Base-by-base conservation (phyloP, 2,797 vertebrate genomes). In the Morus bassanus region DNA sequence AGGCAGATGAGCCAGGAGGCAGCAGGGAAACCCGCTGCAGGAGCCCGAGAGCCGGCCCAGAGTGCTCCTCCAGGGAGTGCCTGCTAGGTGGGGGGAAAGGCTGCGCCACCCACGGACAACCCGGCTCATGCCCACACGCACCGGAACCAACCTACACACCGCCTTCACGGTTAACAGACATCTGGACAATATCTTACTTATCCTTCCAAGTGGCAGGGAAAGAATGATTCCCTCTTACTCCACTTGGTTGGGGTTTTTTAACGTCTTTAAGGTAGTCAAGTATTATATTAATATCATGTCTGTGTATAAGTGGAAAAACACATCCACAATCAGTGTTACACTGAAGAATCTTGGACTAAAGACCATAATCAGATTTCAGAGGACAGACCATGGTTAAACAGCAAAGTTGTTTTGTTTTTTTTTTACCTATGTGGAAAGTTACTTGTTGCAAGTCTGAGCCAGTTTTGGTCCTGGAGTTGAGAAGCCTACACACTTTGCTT, bases 11-110 rank as follows among this genome's bases (percentile, higher is more conserved):
- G 21, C 27, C 30, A 9, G 11, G 6, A 23, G 13, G 24, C 6
- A 9, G 43, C 1, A 45, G 31, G 15, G 18, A 28, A 25, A 45
- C 33, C 17, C 1, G 2, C 28, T 3, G 54, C 46, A 23, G 23
- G 9, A 65, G 51, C 33, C 18, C 9, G 1, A 23, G 51, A 12
- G 22, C 25, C 4, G 0, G 45, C 48, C n/a, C 30, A 0, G 7
- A 7, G 21, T 2, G 6, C 21, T 7, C 18, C 9, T 3, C 11
- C 8, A 10, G 0, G 2, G 12, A 37, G 37, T 4, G 2, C 15
- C 57, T 53, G 22, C 13, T 7, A 51, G 37, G 41, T 2, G 8
- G 57, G 75, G 63, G 16, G 25, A 56, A 41, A 75, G 67, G 23
- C 11, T 10, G 5, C 0, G 1, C 25, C 30, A 15, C 1, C 1